Evolutionary conservation across 1,140 invertebrate genomes (phyloP).

Genomic region (Leucophenga varia): DNA sequence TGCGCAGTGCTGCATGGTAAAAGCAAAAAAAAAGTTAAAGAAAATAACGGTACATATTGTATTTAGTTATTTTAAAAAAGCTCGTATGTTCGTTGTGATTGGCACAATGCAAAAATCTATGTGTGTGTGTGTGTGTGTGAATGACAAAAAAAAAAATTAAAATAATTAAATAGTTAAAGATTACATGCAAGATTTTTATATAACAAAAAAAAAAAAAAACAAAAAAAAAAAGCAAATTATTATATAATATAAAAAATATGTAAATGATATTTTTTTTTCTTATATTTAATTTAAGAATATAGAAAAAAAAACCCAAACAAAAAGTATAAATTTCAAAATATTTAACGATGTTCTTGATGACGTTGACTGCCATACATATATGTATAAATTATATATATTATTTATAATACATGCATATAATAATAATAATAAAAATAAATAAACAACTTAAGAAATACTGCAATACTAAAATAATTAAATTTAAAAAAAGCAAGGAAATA

Average conservation of each 20-base stretch:
- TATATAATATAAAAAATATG: constrained; percentile 3
- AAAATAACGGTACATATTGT: constrained; percentile 5
- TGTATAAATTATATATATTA: constrained; percentile 23
- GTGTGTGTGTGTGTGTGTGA: no score
- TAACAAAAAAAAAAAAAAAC: constrained; percentile 3
- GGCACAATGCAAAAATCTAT: no score
- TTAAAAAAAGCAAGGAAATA: background rate
- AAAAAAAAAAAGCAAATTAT: constrained; percentile 7
- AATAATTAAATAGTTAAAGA: constrained; percentile 1
- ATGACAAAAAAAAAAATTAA: background rate
- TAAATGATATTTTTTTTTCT: no score
- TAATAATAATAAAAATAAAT: background rate
- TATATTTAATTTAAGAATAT: no score
- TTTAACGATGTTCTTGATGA: constrained; percentile 50
- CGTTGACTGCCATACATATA: constrained; percentile 46
- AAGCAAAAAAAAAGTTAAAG: constrained; percentile 8
- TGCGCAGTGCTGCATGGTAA: background rate
- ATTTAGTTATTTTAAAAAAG: no score
- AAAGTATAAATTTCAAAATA: constrained; percentile 30
- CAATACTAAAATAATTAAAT: background rate
- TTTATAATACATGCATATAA: background rate
- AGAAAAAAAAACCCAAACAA: background rate
- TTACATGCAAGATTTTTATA: background rate
- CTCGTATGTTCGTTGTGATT: no score
- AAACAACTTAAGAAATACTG: background rate